Conservation (phyloP, 2,113 vertebrate genomes). For the Choloepus hoffmanni region DNA sequence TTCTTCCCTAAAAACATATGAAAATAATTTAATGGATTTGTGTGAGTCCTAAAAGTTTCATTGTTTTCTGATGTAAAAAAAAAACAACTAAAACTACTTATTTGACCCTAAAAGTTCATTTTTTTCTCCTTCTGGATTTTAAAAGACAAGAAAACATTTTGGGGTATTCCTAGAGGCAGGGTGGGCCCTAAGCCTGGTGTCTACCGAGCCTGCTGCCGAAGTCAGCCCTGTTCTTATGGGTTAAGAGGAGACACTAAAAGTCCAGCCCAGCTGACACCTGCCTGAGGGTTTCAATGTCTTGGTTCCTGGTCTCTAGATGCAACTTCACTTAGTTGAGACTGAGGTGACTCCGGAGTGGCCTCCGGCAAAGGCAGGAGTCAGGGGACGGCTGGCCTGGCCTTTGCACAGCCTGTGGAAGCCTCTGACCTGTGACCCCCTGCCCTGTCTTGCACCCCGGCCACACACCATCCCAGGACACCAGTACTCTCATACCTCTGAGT, state of each 20-base stretch:
- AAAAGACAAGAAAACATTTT: background rate
- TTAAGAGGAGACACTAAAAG: background rate
- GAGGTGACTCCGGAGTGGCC: no score
- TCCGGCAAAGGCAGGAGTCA: background rate
- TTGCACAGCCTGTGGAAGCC: no score
- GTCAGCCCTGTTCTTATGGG: background rate
- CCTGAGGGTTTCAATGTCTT: background rate
- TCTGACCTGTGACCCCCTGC: fast-evolving
- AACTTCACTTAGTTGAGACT: background rate
- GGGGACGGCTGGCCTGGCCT: background rate
- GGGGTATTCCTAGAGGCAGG: background rate
- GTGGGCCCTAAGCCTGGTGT: background rate
- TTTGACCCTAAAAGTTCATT: background rate
- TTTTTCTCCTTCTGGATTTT: background rate
- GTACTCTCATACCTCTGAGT: background rate
- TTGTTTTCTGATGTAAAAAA: background rate
- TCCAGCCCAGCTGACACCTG: background rate
- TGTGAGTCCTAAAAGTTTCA: background rate
- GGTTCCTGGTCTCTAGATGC: background rate
- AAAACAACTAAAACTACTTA: background rate
- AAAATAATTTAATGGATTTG: background rate
- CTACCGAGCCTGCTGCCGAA: background rate
- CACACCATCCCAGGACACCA: background rate
- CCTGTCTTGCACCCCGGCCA: no score
- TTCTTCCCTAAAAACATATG: background rate